These are phyloP conservation scores for Mirounga angustirostris DNA, from an alignment of 2,113 vertebrate species.

Conservation along the genomic window DNA sequence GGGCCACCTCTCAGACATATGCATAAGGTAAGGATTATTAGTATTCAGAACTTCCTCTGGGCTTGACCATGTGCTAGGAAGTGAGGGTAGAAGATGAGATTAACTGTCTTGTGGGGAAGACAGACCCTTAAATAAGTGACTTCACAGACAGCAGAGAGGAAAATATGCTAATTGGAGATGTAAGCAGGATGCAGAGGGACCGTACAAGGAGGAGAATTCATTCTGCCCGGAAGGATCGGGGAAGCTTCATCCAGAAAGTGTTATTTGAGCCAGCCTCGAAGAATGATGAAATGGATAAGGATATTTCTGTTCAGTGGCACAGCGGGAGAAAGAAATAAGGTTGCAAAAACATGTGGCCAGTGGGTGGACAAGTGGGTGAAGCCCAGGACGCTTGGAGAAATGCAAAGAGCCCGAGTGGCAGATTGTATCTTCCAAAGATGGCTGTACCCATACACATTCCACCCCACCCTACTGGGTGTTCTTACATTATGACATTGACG, in stretches of 20 bases:
- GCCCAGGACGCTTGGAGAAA: not conserved
- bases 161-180: not conserved
- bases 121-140: not conserved
- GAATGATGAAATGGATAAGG: not conserved
- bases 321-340: not conserved
- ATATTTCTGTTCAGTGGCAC: not conserved
- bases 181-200: not conserved
- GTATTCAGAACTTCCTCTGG: not conserved
- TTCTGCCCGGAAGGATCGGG: not conserved
- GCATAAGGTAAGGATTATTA: not conserved
- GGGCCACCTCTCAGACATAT: not conserved
- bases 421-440: not conserved
- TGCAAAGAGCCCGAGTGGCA: not conserved
- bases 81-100: not conserved
- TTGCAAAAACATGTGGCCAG: not conserved
- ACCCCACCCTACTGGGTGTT: not conserved
- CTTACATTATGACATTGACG: not conserved
- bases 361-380: too few relatives aligned
- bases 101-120: not conserved
- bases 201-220: not conserved
- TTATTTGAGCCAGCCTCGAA: not conserved
- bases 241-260: not conserved
- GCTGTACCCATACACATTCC: fast-evolving
- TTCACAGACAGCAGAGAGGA: not conserved
- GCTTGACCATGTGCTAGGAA: not conserved